Conservation (phyloP, 1,140 invertebrate species). For the Penaeus japonicus region DNA sequence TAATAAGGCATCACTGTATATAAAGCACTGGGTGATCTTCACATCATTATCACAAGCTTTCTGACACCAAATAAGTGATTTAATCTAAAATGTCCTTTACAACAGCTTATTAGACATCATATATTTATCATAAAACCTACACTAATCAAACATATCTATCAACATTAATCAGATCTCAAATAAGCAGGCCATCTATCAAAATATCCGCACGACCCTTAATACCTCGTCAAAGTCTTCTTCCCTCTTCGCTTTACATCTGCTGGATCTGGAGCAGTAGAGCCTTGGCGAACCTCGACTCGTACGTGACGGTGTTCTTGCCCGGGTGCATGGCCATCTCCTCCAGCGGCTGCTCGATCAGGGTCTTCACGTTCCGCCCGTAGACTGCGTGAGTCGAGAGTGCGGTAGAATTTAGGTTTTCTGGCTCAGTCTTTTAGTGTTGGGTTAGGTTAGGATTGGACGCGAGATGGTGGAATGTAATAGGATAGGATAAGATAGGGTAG, state of each 20-base stretch:
- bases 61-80: too few relatives aligned
- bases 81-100: too few relatives aligned
- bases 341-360: conserved; percentile 82
- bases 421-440: not conserved
- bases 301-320: conserved; percentile 92
- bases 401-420: not conserved
- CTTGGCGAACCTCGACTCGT: conserved; percentile 87
- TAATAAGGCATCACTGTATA: too few relatives aligned
- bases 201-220: not conserved
- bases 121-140: too few relatives aligned
- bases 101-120: too few relatives aligned
- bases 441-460: not conserved
- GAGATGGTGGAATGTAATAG: too few relatives aligned
- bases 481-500: too few relatives aligned
- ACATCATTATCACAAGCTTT: too few relatives aligned
- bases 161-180: too few relatives aligned
- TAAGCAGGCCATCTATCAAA: not conserved
- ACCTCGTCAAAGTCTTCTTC: not conserved
- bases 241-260: conserved; percentile 59
- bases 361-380: conserved; percentile 84
- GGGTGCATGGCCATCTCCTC: conserved; percentile 76
- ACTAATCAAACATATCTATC: too few relatives aligned
- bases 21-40: too few relatives aligned
- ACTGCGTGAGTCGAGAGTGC: conserved; percentile 69
- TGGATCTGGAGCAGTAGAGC: conserved; percentile 78